phyloP scores from a whole-genome alignment of 2,113 vertebrate genomes.

The Rhadina sibilatrix region DNA sequence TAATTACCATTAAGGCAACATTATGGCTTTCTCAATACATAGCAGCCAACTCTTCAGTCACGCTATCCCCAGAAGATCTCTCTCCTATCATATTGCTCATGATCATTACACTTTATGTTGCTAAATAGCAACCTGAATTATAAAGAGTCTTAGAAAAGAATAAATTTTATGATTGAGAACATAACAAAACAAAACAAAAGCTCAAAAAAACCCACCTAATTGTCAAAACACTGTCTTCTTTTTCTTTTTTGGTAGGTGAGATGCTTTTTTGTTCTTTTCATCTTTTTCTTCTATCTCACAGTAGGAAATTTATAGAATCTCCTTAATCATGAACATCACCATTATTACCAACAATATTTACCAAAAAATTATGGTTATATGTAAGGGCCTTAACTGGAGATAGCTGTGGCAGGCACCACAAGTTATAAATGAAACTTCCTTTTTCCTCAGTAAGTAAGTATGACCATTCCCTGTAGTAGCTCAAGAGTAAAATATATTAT shows the following conservation, averaged over 20 bases:
- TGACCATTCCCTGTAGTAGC: background rate
- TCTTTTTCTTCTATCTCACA: background rate
- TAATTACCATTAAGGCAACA: constrained; percentile 33
- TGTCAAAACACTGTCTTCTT: background rate
- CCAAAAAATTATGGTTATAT: background rate
- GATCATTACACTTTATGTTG: background rate
- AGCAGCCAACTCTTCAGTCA: background rate
- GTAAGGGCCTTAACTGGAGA: background rate
- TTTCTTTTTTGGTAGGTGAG: background rate
- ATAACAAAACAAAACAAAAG: background rate
- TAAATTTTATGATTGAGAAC: background rate
- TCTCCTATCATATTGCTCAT: background rate
- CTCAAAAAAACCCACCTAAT: background rate
- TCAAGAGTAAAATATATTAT: background rate
- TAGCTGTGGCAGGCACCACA: background rate
- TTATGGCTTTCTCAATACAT: background rate
- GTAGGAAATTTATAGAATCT: background rate
- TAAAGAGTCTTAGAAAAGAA: background rate
- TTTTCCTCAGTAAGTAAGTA: background rate
- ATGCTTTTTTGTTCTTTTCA: background rate
- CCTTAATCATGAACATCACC: background rate
- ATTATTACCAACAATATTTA: background rate
- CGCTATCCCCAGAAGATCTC: background rate
- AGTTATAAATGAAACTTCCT: background rate
- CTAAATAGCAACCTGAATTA: background rate